Evolutionary conservation across 2,113 vertebrate species (phyloP), one percentile per base, ranked within the genome.

Genomic region (Mus pahari): DNA sequence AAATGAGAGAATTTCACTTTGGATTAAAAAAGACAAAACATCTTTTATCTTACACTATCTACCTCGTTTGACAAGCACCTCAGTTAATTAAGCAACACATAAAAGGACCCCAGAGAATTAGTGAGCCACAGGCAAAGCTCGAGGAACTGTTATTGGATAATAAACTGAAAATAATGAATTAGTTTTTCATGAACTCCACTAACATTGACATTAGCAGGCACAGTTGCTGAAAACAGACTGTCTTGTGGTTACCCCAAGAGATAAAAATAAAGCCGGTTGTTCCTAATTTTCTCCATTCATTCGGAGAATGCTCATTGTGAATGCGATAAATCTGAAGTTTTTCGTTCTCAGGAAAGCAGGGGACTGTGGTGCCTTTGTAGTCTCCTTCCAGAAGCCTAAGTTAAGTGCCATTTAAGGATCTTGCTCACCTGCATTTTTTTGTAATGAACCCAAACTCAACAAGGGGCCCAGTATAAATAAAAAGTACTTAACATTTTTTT

Each of bases 91-190:
- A 92, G 73, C 20, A 86, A 48, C 7, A 96, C 71, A 81, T 94
- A 55, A 88, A 94, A 96, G 70, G 36, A 88, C 36, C 39, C 89
- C 71, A 55, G 90, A 93, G 94, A 94, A 91, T 28, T 88, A 88
- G 74, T 79, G 62, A 95, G 31, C 50, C 81, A 75, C 87, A 86
- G 20, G 36, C 66, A 16, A 95, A 96, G 82, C 55, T 71, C 53
- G 66, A 91, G 82, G 62, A 92, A 86, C 90, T 96, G 48, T 82
- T 95, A 77, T 33, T 86, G 53, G 53, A 94, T 81, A 96, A 94
- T 89, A 95, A 96, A 92, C 48, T 95, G 90, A 92, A 96, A 96
- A 94, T 96, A 96, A 96, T 96, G 90, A 95, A 96, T 95, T 45
- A n/a, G 24, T n/a, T 92, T 77, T 97, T 94, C 86, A 92, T 97